Conservation (phyloP, 2,113 vertebrate genomes). For the Lophochroa leadbeateri region DNA sequence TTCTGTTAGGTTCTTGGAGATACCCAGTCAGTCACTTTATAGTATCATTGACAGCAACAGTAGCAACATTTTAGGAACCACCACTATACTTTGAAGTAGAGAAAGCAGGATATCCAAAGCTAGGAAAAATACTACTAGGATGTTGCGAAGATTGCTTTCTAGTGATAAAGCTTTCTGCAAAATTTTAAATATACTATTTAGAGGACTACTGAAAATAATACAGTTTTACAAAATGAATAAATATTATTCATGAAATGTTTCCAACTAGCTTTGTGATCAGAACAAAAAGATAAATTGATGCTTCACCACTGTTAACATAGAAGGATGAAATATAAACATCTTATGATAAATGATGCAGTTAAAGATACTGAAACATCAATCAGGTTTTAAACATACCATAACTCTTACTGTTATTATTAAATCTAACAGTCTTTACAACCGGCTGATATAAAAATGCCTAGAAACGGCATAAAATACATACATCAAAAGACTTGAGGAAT, state of each 20-base stretch:
- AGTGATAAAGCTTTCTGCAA: neutral
- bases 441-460: constrained; percentile 22
- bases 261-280: neutral
- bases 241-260: constrained; percentile 33
- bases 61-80: neutral
- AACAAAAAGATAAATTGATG: constrained; percentile 53
- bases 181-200: neutral
- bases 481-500: constrained; percentile 27
- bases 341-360: constrained; percentile 47
- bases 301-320: constrained; percentile 7
- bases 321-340: constrained; percentile 57
- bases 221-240: constrained; percentile 31
- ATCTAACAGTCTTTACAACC: constrained; percentile 52
- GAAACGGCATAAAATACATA: constrained; percentile 35
- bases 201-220: constrained; percentile 3
- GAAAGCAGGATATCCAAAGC: neutral
- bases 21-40: neutral
- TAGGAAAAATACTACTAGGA: neutral
- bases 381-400: constrained; percentile 26
- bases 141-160: neutral
- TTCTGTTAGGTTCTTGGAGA: neutral
- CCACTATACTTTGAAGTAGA: neutral
- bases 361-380: constrained; percentile 32
- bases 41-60: neutral
- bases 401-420: constrained; percentile 61